Evolutionary conservation across 2,797 vertebrate genomes (phyloP), one percentile per base, ranked within the genome.

Genomic region (Perodicticus potto): DNA sequence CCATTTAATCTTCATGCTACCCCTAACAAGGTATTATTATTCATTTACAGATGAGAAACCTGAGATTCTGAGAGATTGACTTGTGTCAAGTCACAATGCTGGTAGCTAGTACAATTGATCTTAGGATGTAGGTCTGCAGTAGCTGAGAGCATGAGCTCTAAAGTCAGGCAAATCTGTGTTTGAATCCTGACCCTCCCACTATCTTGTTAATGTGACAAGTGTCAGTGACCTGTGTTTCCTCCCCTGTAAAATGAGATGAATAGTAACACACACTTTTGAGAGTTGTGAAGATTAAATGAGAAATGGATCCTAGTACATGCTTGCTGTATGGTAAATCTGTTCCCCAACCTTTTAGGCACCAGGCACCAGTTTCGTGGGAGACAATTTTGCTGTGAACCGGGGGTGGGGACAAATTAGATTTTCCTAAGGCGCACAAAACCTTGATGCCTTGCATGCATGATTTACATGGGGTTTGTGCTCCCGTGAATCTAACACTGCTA

Each of bases 251-350:
- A 77, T 16, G 40, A 25, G 73, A 45, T 45, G 57, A 57, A 86
- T 67, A 59, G 22, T 63, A 59, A 29, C n/a, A 86, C 22, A 29
- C 69, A 19, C 20, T 83, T 57, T 29, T 19, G 14, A 88, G 70
- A 69, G 16, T 40, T 69, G 34, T 87, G 57, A 87, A 93, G 77
- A 80, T 74, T 94, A 84, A 74, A 45, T 80, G 59, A 70, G 59
- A 74, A 93, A 69, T 17, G 57, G 45, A 73, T 1, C 37, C 83
- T n/a, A 45, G 29, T 29, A 55, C 34, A 29, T 45, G n/a, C 49
- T 76, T 69, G 34, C 67, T 29, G 29, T 14, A 5, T 7, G 17
- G 49, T 53, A 53, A 53, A 53, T 16, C 49, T 53, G 14, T 53
- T 53, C 49, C 14, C 49, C 49, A 53, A 53, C 49, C 49, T 53